phyloP scores from a whole-genome alignment of 2,888 invertebrate species.

The Prosopocoilus inquinatus region DNA sequence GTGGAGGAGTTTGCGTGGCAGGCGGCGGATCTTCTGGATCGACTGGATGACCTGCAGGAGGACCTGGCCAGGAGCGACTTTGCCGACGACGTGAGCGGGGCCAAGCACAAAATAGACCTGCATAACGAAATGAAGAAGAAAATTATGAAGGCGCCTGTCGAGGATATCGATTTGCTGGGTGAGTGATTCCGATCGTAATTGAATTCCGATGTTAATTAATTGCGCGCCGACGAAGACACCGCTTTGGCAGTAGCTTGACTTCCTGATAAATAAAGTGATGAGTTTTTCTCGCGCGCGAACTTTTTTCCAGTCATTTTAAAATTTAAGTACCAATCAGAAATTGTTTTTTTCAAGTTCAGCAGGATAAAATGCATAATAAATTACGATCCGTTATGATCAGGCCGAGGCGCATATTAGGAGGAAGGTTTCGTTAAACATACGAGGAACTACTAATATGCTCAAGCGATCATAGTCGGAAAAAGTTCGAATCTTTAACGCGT shows the following conservation, averaged over 20 bases:
- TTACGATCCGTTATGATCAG: no score
- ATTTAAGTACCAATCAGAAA: no score
- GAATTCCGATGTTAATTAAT: neutral
- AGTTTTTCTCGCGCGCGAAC: no score
- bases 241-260: neutral
- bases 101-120: constrained; percentile 87
- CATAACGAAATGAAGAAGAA: constrained; percentile 94
- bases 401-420: no score
- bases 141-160: constrained; percentile 90
- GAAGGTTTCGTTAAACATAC: no score
- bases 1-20: constrained; percentile 97
- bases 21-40: constrained; percentile 87
- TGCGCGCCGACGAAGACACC: neutral
- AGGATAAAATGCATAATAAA: no score
- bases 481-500: no score
- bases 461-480: no score
- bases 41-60: constrained; percentile 89
- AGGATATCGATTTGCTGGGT: constrained; percentile 89
- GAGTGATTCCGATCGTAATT: constrained; percentile 43
- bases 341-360: no score
- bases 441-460: no score
- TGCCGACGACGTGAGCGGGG: constrained; percentile 91
- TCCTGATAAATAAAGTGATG: no score
- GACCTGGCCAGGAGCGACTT: constrained; percentile 91
- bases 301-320: no score